Base-by-base conservation (phyloP, 2,797 vertebrate genomes). In the Clarias laeviceps region DNA sequence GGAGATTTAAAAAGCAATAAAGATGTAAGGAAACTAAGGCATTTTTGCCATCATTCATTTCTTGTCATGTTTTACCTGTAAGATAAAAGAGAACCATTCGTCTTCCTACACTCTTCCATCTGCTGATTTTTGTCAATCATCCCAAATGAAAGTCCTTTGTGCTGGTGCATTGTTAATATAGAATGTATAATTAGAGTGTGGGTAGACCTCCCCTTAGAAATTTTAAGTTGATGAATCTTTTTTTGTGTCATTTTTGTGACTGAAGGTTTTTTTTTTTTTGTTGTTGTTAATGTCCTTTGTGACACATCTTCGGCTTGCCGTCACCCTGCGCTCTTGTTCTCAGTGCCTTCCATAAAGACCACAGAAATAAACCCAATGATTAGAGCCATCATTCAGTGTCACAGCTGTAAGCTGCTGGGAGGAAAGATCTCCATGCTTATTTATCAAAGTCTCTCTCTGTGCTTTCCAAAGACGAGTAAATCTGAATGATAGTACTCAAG, bases 331-430 rank as follows among this genome's bases (percentile, higher is more conserved):
- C 37, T 37, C 62, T 78, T 64, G 64, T 82, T 86, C 27, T 37
- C 64, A 54, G 64, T 70, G 82, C 74, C 59, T 85, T 85, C 76
- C 84, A 80, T 74, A 24, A 79, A 80, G 81, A 74, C 85, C 78
- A 83, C 81, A 78, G 86, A 84, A 81, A 73, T 88, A 80, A 85
- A 90, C 86, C 82, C 87, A 82, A 83, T 87, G 86, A 88, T 90
- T 88, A 90, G 85, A 85, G 73, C 34, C 77, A 86, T 88, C 82
- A 79, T 85, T 84, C 86, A 88, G 70, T 85, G 86, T 82, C 79
- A 50, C 87, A 82, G 82, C 87, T 87, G 85, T 82, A 84, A 82
- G 73, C 59, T 87, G 81, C 84, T 88, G 89, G 85, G 79, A 64
- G 82, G 81, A 82, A 54, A 70, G 66, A 59, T 84, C 54, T 82